These are phyloP conservation scores for Chionis minor DNA, from an alignment of 2,113 vertebrate species.

Conservation along the genomic window DNA sequence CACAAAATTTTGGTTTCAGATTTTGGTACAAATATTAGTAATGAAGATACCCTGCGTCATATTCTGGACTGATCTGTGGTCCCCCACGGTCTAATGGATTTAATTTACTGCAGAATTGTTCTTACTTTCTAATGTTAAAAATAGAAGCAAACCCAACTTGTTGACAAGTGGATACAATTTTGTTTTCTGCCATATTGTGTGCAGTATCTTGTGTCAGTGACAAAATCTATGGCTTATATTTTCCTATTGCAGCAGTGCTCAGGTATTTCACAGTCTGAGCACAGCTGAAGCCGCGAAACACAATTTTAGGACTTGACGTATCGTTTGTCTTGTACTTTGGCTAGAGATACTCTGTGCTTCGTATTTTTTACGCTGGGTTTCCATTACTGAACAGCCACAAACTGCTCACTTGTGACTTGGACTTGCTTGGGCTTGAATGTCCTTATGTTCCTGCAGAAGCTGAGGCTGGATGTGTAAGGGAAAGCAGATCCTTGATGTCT, in stretches of 20 bases:
- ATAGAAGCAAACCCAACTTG: background rate
- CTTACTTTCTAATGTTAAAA: constrained; percentile 1
- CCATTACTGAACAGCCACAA: background rate
- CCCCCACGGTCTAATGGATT: background rate
- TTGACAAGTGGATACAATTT: constrained; percentile 1
- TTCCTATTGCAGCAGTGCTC: constrained; percentile 31
- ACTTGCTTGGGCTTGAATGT: background rate
- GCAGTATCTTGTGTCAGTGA: background rate
- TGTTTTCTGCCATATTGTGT: background rate
- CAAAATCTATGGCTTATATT: background rate
- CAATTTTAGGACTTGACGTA: background rate
- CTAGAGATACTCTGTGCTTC: background rate
- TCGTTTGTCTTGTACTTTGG: constrained; percentile 10
- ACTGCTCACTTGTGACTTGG: background rate
- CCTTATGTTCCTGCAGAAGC: background rate
- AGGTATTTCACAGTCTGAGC: constrained; percentile 27
- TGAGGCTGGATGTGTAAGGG: background rate
- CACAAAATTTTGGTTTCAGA: background rate
- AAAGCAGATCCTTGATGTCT: background rate
- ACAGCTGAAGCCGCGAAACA: background rate
- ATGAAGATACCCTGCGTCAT: background rate
- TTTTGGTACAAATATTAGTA: background rate
- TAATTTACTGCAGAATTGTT: constrained; percentile 26
- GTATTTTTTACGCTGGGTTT: background rate
- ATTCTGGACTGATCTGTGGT: background rate